Base-by-base conservation (phyloP, 2,888 invertebrate genomes). In the Gonocerus acuteangulatus region DNA sequence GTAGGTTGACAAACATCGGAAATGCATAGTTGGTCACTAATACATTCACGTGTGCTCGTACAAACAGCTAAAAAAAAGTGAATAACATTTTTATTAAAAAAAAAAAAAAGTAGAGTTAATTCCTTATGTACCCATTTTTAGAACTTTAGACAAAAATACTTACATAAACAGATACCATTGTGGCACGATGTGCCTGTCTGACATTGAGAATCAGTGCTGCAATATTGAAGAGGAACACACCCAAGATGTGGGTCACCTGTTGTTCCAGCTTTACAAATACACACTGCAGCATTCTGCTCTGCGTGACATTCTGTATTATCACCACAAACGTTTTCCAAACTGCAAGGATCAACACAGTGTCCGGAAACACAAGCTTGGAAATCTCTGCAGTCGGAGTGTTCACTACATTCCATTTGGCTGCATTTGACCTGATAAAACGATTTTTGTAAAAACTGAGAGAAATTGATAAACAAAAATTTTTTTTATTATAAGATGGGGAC, bases 171-270 rank as follows among this genome's bases (percentile, higher is more conserved):
- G 65, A 91, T 80, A 62, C 89, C 90, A 66, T 86, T 87, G 63
- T 85, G 81, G 71, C 93, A 93, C 70, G 85, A 86, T 11, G 90
- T 87, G 57, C 90, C 89, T 1, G 88, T 81, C 0, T 90, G 84
- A 72, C 94, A 94, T 71, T 90, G 89, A 42, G 77, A 80, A 67
- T 92, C 90, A 60, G 80, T 79, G 49, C 84, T 84, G 71, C 94
- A 94, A 70, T 89, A 89, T 69, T 90, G 88, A 54, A 93, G 79
- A 1, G 85, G 80, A 22, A 87, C 84, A 71, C 93, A 93, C 13
- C 92, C 92, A 64, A 90, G 78, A 63, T 87, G 84, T 11, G 93
- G 88, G 74, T 92, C 89, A 22, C 92, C 92, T 1, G 90, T 90
- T 66, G 82, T 87, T 47, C 92, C 92, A 21, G 88, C 79, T 68